Conservation (phyloP, 2,888 invertebrate species). For the Calameuta filiformis region DNA sequence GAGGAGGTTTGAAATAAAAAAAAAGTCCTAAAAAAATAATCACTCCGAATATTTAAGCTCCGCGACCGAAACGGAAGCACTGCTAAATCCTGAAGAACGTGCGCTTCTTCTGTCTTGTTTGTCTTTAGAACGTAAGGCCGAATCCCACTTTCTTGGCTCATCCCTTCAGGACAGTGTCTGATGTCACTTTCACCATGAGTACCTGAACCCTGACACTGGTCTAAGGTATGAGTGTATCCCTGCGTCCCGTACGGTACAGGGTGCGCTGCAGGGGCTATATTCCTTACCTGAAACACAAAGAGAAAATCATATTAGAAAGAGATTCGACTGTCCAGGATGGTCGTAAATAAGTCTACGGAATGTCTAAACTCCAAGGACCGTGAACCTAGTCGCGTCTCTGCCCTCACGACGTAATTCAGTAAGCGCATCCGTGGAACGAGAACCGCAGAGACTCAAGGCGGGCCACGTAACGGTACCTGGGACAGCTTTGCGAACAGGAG, state of each 20-base stretch:
- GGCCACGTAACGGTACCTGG: background rate
- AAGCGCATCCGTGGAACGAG: background rate
- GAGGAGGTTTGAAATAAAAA: background rate
- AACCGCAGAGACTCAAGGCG: background rate
- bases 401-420: background rate
- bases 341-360: background rate
- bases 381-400: background rate
- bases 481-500: background rate
- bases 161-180: background rate
- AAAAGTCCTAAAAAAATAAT: background rate
- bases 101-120: background rate
- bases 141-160: background rate
- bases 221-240: background rate
- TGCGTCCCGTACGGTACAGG: background rate
- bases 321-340: background rate
- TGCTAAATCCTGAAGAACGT: background rate
- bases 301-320: background rate
- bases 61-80: background rate
- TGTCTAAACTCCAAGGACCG: background rate
- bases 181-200: background rate
- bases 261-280: background rate
- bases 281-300: background rate
- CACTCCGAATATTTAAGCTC: no score
- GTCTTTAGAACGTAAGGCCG: background rate
- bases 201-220: background rate